A percentile compares a stretch with the other conserved stretches of the same genome.
phyloP scores from a whole-genome alignment of 2,113 vertebrate genomes.

The Solenodon paradoxus region DNA sequence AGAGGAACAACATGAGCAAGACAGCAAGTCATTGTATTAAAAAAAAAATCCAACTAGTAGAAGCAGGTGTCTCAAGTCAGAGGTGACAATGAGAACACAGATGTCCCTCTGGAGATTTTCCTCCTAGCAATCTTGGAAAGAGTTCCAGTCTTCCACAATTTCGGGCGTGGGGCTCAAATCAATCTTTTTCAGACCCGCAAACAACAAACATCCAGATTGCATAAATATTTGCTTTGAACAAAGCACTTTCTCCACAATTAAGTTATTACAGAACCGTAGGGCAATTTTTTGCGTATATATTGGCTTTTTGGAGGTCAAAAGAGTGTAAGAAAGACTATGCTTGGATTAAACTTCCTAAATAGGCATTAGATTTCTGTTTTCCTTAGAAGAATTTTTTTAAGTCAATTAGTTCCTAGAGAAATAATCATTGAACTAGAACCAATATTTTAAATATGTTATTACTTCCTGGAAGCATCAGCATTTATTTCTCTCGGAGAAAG shows the following conservation, averaged over 20 bases:
- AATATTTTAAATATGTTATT: neutral
- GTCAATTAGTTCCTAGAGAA: neutral
- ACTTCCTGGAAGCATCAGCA: neutral
- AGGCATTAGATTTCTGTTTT: neutral
- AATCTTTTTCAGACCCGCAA: neutral
- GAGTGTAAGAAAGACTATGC: neutral
- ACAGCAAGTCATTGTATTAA: neutral
- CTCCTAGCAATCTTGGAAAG: neutral
- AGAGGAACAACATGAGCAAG: neutral
- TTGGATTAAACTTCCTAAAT: neutral
- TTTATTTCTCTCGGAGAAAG: neutral
- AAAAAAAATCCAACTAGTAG: neutral
- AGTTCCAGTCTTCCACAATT: neutral
- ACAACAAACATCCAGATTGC: neutral
- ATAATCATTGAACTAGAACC: neutral
- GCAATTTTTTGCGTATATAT: neutral
- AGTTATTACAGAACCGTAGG: neutral
- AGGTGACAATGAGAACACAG: neutral
- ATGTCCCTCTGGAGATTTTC: neutral
- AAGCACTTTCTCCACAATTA: neutral
- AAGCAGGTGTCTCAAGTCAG: neutral
- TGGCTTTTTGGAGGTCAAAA: neutral
- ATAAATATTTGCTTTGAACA: neutral
- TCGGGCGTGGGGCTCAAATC: neutral
- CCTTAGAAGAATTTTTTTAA: neutral